These are phyloP conservation scores for Sacculina carcini DNA, from an alignment of 2,888 invertebrate species.

Conservation along the genomic window DNA sequence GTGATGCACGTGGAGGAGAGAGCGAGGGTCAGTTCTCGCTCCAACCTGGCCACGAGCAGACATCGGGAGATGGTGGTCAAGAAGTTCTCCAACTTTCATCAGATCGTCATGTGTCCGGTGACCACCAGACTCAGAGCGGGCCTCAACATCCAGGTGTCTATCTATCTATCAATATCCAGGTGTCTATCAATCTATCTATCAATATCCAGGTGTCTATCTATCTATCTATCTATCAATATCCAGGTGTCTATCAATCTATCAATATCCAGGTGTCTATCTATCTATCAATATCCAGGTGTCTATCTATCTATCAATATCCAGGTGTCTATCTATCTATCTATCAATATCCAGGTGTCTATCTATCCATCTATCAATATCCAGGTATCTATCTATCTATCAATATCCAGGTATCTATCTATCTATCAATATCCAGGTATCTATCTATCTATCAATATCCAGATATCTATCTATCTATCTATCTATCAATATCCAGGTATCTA, in stretches of 20 bases:
- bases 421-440: background rate
- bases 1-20: no score
- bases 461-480: background rate
- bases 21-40: background rate
- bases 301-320: background rate
- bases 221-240: background rate
- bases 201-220: background rate
- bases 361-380: background rate
- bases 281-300: background rate
- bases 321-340: background rate
- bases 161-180: background rate
- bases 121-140: conserved; percentile 32
- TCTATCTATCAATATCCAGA: background rate
- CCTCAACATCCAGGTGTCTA: conserved; percentile 30
- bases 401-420: background rate
- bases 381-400: background rate
- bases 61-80: conserved; percentile 30
- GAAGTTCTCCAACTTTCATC: conserved; percentile 32
- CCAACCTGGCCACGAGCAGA: conserved; percentile 16
- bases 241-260: background rate
- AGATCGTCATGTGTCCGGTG: conserved; percentile 30
- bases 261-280: background rate
- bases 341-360: background rate
- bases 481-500: background rate
- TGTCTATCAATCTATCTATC: background rate